A percentile compares a stretch with the other conserved stretches of the same genome.
Conservation (phyloP, 1,140 invertebrate species). For the Pseudomyrmex concolor region DNA sequence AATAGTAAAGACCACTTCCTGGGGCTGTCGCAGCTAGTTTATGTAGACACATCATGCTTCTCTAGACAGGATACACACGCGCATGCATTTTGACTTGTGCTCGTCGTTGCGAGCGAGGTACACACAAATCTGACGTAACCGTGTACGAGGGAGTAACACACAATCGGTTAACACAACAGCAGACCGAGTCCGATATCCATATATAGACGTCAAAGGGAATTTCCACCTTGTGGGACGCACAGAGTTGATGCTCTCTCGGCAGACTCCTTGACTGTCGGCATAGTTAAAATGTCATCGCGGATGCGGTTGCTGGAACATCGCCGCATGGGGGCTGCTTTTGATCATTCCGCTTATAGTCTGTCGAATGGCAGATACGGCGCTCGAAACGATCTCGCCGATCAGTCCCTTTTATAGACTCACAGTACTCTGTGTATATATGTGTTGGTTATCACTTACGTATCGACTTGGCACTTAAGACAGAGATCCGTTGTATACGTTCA, state of each 20-base stretch:
- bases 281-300: slow-evolving; percentile 73
- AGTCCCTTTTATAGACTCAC: neutral
- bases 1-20: slow-evolving; percentile 61
- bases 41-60: slow-evolving; percentile 62
- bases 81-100: slow-evolving; percentile 18
- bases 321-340: slow-evolving; percentile 44
- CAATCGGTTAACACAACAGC: slow-evolving; percentile 62
- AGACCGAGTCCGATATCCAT: slow-evolving; percentile 45
- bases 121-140: neutral
- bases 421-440: neutral
- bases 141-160: slow-evolving; percentile 22
- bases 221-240: slow-evolving; percentile 53
- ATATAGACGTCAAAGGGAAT: slow-evolving; percentile 68
- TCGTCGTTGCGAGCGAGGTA: neutral
- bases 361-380: slow-evolving; percentile 16
- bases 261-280: slow-evolving; percentile 62
- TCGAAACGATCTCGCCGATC: neutral
- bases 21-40: slow-evolving; percentile 66
- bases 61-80: slow-evolving; percentile 29
- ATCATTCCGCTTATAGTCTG: slow-evolving; percentile 10
- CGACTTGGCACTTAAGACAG: neutral
- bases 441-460: neutral
- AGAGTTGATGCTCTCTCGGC: slow-evolving; percentile 44
- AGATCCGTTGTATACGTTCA: neutral
- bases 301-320: slow-evolving; percentile 14